Base-by-base conservation (phyloP, 2,888 invertebrate genomes). In the Odontocerum albicorne region DNA sequence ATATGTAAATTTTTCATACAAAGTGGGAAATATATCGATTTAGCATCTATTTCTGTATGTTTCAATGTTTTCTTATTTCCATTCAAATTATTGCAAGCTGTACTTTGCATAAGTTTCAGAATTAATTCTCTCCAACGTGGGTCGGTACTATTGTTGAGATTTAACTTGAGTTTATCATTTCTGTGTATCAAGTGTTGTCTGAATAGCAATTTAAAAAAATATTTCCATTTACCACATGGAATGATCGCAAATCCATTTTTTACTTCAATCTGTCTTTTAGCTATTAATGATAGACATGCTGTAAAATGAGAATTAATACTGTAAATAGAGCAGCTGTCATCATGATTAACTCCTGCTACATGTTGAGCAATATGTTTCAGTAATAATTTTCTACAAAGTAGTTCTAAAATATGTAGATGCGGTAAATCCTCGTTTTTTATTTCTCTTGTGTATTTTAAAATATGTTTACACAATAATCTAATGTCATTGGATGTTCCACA, bases 1-100 rank as follows among this genome's bases (percentile, higher is more conserved):
- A 66, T 65, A 64, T 85, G 83, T 40, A 87, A 71, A 63, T 83
- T 80, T 40, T 74, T 67, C 87, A 87, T 87, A 60, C 88, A 88
- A 0, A 82, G 80, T 1, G 86, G 85, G 66, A 85, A 84, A 36
- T 68, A 67, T 44, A 61, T 65, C 32, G 72, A 70, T 60, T 70
- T 68, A 1, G 44, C 53, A 58, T 81, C 73, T 33, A 83, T 74
- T 60, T 80, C 72, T 53, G 59, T 67, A 63, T 71, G 70, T 7
- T 63, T 59, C 44, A 77, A 63, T 32, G 62, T 38, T 43, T 64
- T 64, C 6, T 49, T 59, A 16, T 55, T 56, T 2, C 40, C 27
- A 6, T 62, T 61, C 27, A 63, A 64, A 61, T 56, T 63, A 64
- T 65, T 55, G 22, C 62, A 55, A 4, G 62, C 63, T 38, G 64